Percentiles rank a stretch among this genome's conserved stretches.
Conservation (phyloP, 1,140 invertebrate species). For the Nasonia longicornis region DNA sequence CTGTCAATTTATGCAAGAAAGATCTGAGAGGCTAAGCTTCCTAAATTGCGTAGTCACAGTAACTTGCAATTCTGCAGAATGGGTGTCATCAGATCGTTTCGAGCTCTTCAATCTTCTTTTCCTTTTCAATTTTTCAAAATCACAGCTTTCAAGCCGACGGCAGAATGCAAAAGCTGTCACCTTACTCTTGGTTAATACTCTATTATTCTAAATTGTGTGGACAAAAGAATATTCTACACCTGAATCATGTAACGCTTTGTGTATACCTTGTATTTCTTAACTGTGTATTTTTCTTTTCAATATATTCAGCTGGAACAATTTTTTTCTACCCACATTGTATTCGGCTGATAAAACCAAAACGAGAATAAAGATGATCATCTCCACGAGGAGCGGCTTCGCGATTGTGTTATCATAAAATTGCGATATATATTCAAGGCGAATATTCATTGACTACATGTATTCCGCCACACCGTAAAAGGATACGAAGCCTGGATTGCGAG, state of each 20-base stretch:
- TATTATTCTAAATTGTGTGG: not conserved
- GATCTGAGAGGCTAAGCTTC: not conserved
- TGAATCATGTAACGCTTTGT: not conserved
- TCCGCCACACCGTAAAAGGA: not conserved
- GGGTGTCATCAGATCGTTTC: not conserved
- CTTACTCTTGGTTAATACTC: not conserved
- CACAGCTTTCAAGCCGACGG: not conserved
- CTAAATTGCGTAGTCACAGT: not conserved
- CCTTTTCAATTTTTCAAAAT: not conserved
- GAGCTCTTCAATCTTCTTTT: too few species aligned
- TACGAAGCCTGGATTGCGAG: not conserved
- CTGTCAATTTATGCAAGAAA: too few species aligned
- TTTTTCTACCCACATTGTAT: too few species aligned
- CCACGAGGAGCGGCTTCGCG: not conserved
- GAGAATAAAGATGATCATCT: not conserved
- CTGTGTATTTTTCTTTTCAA: too few species aligned
- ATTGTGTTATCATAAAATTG: conserved; percentile 55
- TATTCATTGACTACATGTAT: conserved; percentile 3
- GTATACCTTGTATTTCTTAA: not conserved
- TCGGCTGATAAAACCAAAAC: too few species aligned
- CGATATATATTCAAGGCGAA: conserved; percentile 56
- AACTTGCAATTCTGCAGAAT: not conserved
- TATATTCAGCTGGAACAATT: too few species aligned
- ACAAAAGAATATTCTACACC: not conserved
- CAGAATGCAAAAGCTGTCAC: not conserved